Evolutionary conservation across 2,797 vertebrate genomes (phyloP).

Genomic region (Peromyscus melanophrys): DNA sequence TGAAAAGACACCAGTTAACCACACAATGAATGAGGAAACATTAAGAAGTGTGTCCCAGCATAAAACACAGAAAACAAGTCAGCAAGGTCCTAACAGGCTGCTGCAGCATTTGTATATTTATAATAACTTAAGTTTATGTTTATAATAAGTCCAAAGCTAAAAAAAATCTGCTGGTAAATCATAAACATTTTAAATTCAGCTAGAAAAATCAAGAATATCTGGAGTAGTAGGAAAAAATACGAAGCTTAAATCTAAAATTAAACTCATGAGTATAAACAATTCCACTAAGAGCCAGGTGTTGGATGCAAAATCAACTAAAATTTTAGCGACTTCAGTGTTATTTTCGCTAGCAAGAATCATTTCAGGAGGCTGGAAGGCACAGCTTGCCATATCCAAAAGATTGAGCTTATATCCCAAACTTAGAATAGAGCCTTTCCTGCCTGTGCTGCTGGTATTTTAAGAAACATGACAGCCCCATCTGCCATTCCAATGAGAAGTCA

Average conservation of each 20-base stretch:
- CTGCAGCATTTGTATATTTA: conserved; percentile 70
- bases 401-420: conserved; percentile 82
- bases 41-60: background rate
- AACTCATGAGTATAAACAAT: conserved; percentile 85
- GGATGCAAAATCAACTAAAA: conserved; percentile 81
- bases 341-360: conserved; percentile 83
- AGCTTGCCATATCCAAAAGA: conserved; percentile 82
- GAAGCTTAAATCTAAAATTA: conserved; percentile 86
- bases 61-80: conserved; percentile 27
- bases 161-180: conserved; percentile 68
- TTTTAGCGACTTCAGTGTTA: conserved; percentile 82
- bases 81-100: conserved; percentile 43
- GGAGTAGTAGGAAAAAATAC: conserved; percentile 83
- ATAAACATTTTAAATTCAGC: conserved; percentile 81
- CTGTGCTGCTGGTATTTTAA: conserved; percentile 84
- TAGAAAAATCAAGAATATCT: conserved; percentile 80
- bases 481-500: conserved; percentile 82
- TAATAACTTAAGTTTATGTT: conserved; percentile 51
- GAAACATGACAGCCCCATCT: conserved; percentile 86
- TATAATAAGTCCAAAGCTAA: conserved; percentile 69
- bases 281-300: conserved; percentile 85
- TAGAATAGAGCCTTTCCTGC: conserved; percentile 84
- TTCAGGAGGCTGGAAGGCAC: conserved; percentile 81
- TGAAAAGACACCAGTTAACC: background rate
- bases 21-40: background rate